Base-by-base conservation (phyloP, 2,888 invertebrate species). In the Escarpia spicata region DNA sequence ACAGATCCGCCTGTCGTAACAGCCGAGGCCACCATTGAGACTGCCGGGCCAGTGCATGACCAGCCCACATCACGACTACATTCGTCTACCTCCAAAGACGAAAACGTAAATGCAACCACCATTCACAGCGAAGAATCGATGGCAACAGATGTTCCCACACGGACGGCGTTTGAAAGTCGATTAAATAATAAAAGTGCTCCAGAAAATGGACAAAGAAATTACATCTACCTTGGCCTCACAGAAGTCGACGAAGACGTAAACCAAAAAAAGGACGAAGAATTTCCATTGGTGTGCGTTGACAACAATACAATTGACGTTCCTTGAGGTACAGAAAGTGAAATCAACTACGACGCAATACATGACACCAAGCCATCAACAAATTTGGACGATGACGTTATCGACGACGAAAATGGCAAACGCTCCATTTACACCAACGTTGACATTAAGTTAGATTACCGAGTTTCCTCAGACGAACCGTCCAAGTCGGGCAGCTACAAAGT, bases 1-100 rank as follows among this genome's bases (percentile, higher is more conserved):
- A 75, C 75, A 75, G 75, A 75, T 75, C 75, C 75, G 26, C 75
- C 75, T 75, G 75, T 75, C 75, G 75, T 26, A 75, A 75, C 75
- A 26, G 75, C 26, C n/a, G 75, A 75, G 75, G 75, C 75, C 6
- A 75, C 75, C 19, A 75, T 75, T n/a, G 75, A 75, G 3, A 26
- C 75, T 75, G 75, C 75, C 75, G 26, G 26, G 75, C 75, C 75
- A 75, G n/a, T 26, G 19, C 2, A 6, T 26, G 19, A 26, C 26
- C 75, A 75, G 26, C 26, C 19, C 19, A 75, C 75, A 26, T 75
- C 75, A 2, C 26, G 52, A 15, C 12, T 52, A 52, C 12, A 52
- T 15, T 52, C 52, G 52, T 52, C 2, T 75, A 75, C 75, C 6
- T 15, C 26, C 26, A 75, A 26, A 52, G 52, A 52, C 9, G 4